A percentile compares a stretch with the other conserved stretches of the same genome.
phyloP scores from a whole-genome alignment of 2,113 vertebrate genomes.

The Pseudonaja textilis region DNA sequence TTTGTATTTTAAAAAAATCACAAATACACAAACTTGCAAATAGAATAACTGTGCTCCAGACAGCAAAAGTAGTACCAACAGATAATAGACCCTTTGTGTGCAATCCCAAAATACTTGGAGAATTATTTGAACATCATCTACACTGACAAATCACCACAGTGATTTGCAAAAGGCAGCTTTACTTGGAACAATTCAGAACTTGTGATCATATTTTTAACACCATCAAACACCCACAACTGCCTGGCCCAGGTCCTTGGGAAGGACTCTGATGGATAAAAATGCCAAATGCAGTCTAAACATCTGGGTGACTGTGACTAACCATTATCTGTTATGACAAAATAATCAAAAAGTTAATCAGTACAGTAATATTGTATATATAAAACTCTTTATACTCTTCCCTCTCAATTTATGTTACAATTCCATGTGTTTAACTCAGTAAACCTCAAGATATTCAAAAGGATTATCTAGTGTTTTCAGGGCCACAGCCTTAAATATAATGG shows the following conservation, averaged over 20 bases:
- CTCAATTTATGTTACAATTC: not conserved
- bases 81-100: not conserved
- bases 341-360: not conserved
- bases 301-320: not conserved
- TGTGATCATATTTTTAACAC: not conserved
- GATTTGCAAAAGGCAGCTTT: not conserved
- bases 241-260: not conserved
- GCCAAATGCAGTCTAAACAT: not conserved
- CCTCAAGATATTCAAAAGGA: not conserved
- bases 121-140: not conserved
- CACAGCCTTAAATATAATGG: not conserved
- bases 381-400: not conserved
- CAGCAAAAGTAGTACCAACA: not conserved
- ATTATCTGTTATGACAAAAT: not conserved
- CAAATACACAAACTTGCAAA: not conserved
- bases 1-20: not conserved
- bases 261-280: not conserved
- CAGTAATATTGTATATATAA: not conserved
- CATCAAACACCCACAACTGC: not conserved
- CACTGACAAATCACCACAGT: not conserved
- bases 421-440: not conserved
- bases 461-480: not conserved
- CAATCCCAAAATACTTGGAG: not conserved
- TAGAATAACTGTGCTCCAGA: not conserved
- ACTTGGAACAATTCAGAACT: not conserved